Conservation (phyloP, 2,113 vertebrate species). For the Cryptomyrus ogoouensis region DNA sequence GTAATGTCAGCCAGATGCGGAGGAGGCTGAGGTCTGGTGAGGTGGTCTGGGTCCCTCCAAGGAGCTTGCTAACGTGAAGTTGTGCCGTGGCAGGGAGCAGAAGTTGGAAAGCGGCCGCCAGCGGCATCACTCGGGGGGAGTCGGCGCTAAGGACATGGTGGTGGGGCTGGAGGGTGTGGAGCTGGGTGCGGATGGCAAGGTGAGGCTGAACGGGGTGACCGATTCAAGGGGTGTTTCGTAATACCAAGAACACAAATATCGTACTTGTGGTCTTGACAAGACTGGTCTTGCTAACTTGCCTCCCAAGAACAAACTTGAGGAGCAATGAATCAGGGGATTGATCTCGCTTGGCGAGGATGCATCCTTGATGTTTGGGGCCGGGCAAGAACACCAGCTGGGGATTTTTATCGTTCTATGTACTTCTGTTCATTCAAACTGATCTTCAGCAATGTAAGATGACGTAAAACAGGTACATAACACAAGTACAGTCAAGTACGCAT, state of each 20-base stretch:
- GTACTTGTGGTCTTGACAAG: not conserved
- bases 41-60: not conserved
- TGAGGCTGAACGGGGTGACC: constrained; percentile 48
- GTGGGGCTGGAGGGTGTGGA: constrained; percentile 95
- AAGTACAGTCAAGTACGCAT: not conserved
- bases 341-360: not conserved
- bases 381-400: not conserved
- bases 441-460: not conserved
- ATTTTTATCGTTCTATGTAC: not conserved
- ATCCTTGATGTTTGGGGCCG: not conserved
- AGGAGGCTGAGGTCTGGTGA: not conserved
- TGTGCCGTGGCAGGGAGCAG: constrained; percentile 68
- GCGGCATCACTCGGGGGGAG: constrained; percentile 77
- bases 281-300: not conserved
- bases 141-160: constrained; percentile 86
- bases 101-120: constrained; percentile 85
- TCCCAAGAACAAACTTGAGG: not conserved
- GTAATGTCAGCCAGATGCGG: not conserved
- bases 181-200: constrained; percentile 93
- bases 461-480: not conserved
- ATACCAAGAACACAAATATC: not conserved
- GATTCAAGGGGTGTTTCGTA: not conserved
- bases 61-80: not conserved
- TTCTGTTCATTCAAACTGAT: not conserved
- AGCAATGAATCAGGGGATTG: not conserved